Evolutionary conservation across 2,888 invertebrate genomes (phyloP).

Genomic region (Acrobasis consociella): DNA sequence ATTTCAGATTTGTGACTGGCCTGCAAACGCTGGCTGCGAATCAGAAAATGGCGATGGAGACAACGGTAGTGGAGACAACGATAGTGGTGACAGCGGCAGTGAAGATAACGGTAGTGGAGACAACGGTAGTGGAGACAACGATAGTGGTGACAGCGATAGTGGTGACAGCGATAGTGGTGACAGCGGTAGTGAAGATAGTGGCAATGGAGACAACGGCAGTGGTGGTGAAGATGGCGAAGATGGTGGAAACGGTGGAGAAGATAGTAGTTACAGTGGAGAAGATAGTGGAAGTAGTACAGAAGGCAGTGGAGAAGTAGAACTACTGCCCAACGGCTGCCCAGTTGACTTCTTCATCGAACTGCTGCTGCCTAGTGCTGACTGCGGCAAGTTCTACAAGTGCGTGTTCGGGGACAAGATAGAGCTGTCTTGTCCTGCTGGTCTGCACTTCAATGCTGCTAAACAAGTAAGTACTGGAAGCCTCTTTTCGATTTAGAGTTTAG

Average conservation of each 20-base stretch:
- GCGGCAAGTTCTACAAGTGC: conserved; percentile 44
- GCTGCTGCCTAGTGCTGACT: conserved; percentile 41
- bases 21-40: conserved; percentile 33
- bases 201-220: too few relatives aligned
- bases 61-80: background rate
- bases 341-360: conserved; percentile 34
- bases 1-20: conserved; percentile 41
- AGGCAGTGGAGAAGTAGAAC: too few relatives aligned
- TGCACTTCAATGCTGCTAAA: conserved; percentile 39
- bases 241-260: background rate
- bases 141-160: too few relatives aligned
- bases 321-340: conserved; percentile 34
- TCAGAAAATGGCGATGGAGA: background rate
- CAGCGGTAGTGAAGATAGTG: too few relatives aligned
- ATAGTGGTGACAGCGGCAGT: conserved; percentile 22
- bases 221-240: too few relatives aligned
- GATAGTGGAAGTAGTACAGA: too few relatives aligned
- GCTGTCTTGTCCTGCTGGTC: conserved; percentile 36
- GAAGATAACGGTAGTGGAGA: conserved; percentile 27
- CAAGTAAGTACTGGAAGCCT: too few relatives aligned
- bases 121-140: background rate
- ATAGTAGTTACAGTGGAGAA: background rate
- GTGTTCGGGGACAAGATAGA: conserved; percentile 34
- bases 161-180: too few relatives aligned
- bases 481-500: too few relatives aligned